Base-by-base conservation (phyloP, 2,888 invertebrate species). In the Volucella bombylans region DNA sequence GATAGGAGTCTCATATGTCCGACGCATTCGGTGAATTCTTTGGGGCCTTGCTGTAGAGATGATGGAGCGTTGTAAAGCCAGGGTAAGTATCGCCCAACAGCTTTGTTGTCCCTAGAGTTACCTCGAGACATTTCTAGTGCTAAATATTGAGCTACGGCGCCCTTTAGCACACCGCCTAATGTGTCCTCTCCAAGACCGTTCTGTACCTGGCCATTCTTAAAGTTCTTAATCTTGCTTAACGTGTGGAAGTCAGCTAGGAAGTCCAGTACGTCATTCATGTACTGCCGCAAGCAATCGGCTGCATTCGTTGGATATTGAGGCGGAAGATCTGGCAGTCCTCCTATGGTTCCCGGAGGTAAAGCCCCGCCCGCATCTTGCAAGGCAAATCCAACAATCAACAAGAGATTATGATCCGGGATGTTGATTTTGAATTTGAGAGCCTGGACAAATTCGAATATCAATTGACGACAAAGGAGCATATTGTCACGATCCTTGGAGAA, bases 241-340 rank as follows among this genome's bases (percentile, higher is more conserved):
- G 99, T 97, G 90, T 99, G 98, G 87, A 99, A 97, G 92, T 99
- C 99, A 10, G 97, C 96, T 86, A 99, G 93, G 91, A 99, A 97
- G 87, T 99, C 99, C 52, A 99, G 93, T 87, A 98, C 96, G 91
- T 99, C 99, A 23, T 95, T 95, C 72, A 99, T 94, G 91, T 98
- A 97, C 77, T 96, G 96, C 38, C 97, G 94, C 95, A 99, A 95
- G 89, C 98, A 98, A 92, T 99, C 99, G 2, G 97, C 96, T 0
- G 98, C 97, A 87, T 97, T 97, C 1, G 97, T 97, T 79, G 94
- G 95, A 85, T 94, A 93, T 87, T 87, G 67, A 4, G 90, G 89
- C 2, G 91, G 88, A 10, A 88, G 87, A 43, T 92, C 91, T 86
- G 93, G 91, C 86, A 93, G 91, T 87, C 94, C 95, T 79, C 94